Evolutionary conservation across 2,113 vertebrate species (phyloP).

Genomic region (Pandion haliaetus): DNA sequence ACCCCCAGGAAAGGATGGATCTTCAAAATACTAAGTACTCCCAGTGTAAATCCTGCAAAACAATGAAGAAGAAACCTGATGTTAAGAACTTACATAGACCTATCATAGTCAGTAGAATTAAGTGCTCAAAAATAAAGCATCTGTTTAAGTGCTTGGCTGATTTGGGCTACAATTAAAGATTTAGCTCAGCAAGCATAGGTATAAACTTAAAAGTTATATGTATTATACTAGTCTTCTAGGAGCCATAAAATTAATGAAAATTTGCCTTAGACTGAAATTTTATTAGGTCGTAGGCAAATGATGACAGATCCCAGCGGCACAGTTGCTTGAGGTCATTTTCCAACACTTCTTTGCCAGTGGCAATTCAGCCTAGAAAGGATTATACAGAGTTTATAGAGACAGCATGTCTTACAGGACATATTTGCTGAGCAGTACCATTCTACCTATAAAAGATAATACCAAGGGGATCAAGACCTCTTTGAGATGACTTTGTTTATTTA

Average conservation of each 20-base stretch:
- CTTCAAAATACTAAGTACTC: neutral
- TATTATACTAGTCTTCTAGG: slow-evolving; percentile 19
- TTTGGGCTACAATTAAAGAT: slow-evolving; percentile 36
- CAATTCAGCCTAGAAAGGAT: neutral
- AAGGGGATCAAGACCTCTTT: neutral
- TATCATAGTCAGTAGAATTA: neutral
- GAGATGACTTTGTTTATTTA: slow-evolving; percentile 38
- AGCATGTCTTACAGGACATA: neutral
- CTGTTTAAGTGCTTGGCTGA: neutral
- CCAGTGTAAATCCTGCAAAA: neutral
- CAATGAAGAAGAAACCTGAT: neutral
- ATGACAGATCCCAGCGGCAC: slow-evolving; percentile 43
- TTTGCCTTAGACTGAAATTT: slow-evolving; percentile 44
- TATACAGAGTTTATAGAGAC: neutral
- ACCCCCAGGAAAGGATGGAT: neutral
- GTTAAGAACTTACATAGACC: neutral
- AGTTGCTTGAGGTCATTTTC: slow-evolving; percentile 42
- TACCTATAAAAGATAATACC: neutral
- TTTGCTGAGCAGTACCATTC: neutral
- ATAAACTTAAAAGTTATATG: slow-evolving; percentile 28
- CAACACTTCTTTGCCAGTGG: neutral
- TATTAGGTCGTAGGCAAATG: slow-evolving; percentile 5
- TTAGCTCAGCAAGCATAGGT: slow-evolving; percentile 27
- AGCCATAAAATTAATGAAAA: slow-evolving; percentile 54
- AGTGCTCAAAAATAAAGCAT: slow-evolving; percentile 5